These are phyloP conservation scores for Taeniopygia guttata DNA, from an alignment of 2,797 vertebrate genomes.

Conservation along the genomic window DNA sequence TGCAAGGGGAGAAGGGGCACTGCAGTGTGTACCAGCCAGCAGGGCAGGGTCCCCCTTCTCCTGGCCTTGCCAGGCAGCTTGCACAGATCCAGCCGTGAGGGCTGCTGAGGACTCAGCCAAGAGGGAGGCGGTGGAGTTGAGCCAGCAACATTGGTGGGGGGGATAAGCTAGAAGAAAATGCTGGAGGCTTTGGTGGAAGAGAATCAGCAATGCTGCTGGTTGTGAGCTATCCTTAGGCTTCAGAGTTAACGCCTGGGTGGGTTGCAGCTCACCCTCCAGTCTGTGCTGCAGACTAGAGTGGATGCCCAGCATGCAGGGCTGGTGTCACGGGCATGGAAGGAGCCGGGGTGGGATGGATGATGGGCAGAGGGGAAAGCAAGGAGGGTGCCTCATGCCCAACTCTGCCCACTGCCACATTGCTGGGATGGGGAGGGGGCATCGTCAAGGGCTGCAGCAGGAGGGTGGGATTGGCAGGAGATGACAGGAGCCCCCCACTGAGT, in stretches of 20 bases:
- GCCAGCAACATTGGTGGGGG: neutral
- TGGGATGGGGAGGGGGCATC: neutral
- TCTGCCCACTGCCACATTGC: neutral
- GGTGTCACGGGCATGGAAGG: accelerated
- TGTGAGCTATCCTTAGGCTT: neutral
- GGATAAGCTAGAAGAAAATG: neutral
- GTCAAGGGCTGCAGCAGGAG: neutral
- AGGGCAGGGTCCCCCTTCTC: neutral
- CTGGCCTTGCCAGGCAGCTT: neutral
- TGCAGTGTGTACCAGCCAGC: neutral
- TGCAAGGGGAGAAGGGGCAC: neutral
- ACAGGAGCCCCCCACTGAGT: neutral
- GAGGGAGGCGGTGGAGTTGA: neutral
- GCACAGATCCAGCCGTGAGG: neutral
- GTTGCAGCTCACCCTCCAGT: neutral
- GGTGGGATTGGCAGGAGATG: neutral
- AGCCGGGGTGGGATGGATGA: neutral
- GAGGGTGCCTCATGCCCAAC: neutral
- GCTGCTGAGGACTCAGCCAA: neutral
- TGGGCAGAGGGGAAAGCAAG: neutral
- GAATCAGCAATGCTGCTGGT: neutral
- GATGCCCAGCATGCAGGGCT: neutral
- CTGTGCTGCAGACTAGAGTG: neutral
- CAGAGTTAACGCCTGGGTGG: neutral
- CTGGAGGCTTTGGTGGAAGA: neutral